Evolutionary conservation across 2,888 invertebrate genomes (phyloP).

Genomic region (Theretra japonica): DNA sequence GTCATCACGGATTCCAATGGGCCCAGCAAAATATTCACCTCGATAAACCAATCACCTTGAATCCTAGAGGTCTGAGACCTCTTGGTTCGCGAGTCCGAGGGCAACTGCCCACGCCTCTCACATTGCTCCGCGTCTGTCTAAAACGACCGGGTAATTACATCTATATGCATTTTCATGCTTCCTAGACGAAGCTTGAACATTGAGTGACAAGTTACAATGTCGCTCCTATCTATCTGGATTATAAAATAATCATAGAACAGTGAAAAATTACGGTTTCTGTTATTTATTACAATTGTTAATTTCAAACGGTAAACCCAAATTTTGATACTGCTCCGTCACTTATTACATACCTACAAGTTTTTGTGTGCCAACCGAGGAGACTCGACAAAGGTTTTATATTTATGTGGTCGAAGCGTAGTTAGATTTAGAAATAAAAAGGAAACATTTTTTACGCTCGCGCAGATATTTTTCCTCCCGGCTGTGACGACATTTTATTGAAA

Average conservation of each 20-base stretch:
- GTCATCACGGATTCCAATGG: too few relatives aligned
- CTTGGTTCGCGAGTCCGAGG: too few relatives aligned
- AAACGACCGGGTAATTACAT: slow-evolving; percentile 47
- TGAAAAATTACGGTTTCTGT: slow-evolving; percentile 2
- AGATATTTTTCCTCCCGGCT: slow-evolving; percentile 45
- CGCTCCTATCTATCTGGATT: slow-evolving; percentile 49
- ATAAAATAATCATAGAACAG: slow-evolving; percentile 50
- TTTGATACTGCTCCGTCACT: neutral
- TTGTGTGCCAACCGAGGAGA: slow-evolving; percentile 6
- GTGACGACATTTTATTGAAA: slow-evolving; percentile 56
- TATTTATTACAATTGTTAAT: slow-evolving; percentile 9
- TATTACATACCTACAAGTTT: neutral
- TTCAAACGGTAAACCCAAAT: slow-evolving; percentile 15
- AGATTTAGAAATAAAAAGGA: slow-evolving; percentile 25
- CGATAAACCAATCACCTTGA: too few relatives aligned
- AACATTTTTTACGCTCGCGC: slow-evolving; percentile 31
- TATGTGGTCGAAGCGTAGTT: neutral
- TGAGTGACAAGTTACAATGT: slow-evolving; percentile 38
- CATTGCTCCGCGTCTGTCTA: neutral
- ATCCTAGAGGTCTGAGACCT: too few relatives aligned
- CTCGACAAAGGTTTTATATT: neutral
- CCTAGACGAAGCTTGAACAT: slow-evolving; percentile 49
- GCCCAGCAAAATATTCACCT: too few relatives aligned
- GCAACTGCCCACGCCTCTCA: too few relatives aligned
- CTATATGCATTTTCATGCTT: slow-evolving; percentile 54